A percentile compares a stretch with the other conserved stretches of the same genome.
phyloP scores from a whole-genome alignment of 2,113 vertebrate genomes.

The Echinops telfairi region DNA sequence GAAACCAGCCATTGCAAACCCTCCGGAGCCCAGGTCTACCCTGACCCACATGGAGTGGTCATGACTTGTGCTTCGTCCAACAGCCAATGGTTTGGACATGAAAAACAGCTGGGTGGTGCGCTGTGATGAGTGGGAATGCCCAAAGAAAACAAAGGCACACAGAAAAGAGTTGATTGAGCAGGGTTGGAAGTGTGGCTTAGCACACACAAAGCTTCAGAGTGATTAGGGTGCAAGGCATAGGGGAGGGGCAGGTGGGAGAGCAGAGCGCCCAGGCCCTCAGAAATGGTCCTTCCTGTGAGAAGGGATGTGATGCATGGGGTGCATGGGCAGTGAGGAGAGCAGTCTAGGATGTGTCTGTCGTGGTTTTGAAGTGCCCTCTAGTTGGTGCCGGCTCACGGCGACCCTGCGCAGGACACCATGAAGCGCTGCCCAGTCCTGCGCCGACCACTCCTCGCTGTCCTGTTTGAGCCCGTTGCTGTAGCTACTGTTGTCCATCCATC shows the following conservation, averaged over 20 bases:
- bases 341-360: no score
- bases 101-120: not conserved
- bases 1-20: not conserved
- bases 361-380: no score
- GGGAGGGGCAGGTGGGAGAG: not conserved
- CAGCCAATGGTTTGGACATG: not conserved
- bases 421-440: no score
- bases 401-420: no score
- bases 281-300: not conserved
- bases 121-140: not conserved
- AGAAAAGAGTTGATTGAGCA: not conserved
- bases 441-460: no score
- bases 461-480: no score
- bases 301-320: fast-evolving
- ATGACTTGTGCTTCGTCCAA: not conserved
- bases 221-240: not conserved
- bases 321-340: no score
- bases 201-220: not conserved
- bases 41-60: not conserved
- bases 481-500: no score
- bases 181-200: no score
- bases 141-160: no score
- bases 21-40: not conserved
- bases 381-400: no score
- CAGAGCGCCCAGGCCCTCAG: not conserved